Base-by-base conservation (phyloP, 2,113 vertebrate species). In the Psettodes erumei region DNA sequence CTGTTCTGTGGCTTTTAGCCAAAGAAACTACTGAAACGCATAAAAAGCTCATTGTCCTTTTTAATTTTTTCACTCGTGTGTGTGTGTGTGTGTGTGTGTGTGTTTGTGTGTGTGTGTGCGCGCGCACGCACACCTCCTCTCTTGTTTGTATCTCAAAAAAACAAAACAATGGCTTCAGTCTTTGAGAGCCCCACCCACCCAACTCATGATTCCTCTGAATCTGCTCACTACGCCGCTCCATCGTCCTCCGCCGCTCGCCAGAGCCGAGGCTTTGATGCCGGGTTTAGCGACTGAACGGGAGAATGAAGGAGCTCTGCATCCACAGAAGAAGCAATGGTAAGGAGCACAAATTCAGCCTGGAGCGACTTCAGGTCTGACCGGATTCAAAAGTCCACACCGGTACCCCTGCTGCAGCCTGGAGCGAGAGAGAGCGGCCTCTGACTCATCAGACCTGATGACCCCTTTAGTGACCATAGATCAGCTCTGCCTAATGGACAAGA, bases 51-150 rank as follows among this genome's bases (percentile, higher is more conserved):
- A 82, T 89, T 91, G 77, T 86, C 32, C 76, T 51, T 71, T 80
- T 88, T 94, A 94, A 88, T 93, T 94, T 83, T 95, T 95, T 94
- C 93, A 93, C 87, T 92, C 82, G 86, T n/a, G n/a, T n/a, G n/a
- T n/a, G n/a, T n/a, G n/a, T n/a, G n/a, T n/a, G n/a, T n/a, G n/a
- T n/a, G n/a, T 93, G 65, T 85, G 77, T 81, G 48, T 63, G 75
- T 35, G 65, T 27, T 23, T 25, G 54, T n/a, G 25, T 92, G 35
- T 71, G 75, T 80, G 60, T 67, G 64, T 30, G 32, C 92, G 63
- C 72, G 65, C 74, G 72, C 19, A 40, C 0, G 19, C 21, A 25
- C 72, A 84, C 76, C 59, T 84, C 77, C 72, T 76, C 77, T 81
- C 54, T 83, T 82, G 71, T 91, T 89, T 83, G 79, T 75, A 66